Conservation (phyloP, 2,797 vertebrate genomes). For the Gorsachius magnificus region DNA sequence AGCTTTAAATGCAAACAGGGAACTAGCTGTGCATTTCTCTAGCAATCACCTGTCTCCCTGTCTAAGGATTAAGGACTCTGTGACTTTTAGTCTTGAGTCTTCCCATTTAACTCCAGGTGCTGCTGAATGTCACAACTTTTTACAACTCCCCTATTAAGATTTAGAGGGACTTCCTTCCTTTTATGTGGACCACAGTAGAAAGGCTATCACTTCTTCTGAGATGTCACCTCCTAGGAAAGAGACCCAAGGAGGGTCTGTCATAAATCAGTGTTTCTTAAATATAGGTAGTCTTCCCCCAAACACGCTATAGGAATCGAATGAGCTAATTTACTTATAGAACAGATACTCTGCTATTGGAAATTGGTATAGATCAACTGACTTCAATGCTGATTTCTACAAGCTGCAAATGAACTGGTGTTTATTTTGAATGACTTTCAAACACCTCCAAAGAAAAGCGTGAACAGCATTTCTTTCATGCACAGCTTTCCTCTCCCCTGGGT, state of each 20-base stretch:
- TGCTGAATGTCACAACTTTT: conserved; percentile 46
- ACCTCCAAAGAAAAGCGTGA: not conserved
- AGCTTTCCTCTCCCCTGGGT: conserved; percentile 8
- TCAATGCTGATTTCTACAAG: not conserved
- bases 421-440: conserved; percentile 26
- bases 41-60: not conserved
- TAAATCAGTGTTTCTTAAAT: not conserved
- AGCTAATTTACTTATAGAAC: not conserved
- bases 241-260: not conserved
- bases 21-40: not conserved
- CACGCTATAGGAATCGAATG: not conserved
- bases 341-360: not conserved
- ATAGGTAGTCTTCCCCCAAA: not conserved
- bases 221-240: not conserved
- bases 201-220: not conserved
- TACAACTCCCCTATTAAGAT: not conserved
- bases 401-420: not conserved
- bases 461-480: not conserved
- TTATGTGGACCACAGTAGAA: not conserved
- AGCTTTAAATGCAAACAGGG: conserved; percentile 39
- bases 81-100: not conserved
- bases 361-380: not conserved
- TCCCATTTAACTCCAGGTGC: conserved; percentile 1
- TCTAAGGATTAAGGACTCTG: conserved; percentile 38
- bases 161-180: conserved; percentile 10